phyloP scores from a whole-genome alignment of 2,888 invertebrate genomes.

The Amphipyra tragopoginis region DNA sequence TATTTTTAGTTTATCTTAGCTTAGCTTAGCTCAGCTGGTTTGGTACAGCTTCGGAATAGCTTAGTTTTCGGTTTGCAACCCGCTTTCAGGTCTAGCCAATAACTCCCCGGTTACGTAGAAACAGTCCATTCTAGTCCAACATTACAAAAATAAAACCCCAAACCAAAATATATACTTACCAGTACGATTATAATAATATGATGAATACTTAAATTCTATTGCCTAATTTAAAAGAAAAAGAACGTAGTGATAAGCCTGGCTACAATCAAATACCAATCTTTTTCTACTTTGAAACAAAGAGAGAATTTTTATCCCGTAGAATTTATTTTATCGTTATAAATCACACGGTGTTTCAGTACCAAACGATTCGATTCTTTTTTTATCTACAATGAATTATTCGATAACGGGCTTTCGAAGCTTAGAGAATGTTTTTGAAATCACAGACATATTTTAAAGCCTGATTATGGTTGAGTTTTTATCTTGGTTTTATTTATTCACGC shows the following conservation, averaged over 20 bases:
- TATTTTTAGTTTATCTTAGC: too few relatives aligned
- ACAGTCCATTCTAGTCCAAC: too few relatives aligned
- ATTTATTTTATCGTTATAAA: constrained; percentile 69
- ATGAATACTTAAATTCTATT: constrained; percentile 17
- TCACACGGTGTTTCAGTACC: constrained; percentile 61
- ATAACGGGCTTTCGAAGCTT: constrained; percentile 37
- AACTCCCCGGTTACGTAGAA: too few relatives aligned
- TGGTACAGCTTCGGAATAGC: too few relatives aligned
- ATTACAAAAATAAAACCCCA: too few relatives aligned
- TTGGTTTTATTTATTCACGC: constrained; percentile 7
- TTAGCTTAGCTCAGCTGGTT: too few relatives aligned
- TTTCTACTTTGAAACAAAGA: constrained; percentile 43
- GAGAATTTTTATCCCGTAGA: constrained; percentile 60
- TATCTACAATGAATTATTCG: constrained; percentile 55
- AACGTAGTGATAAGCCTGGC: constrained; percentile 21
- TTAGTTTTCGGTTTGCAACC: too few relatives aligned
- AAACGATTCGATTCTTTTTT: constrained; percentile 55
- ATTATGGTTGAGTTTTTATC: constrained; percentile 19
- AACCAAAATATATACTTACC: too few relatives aligned
- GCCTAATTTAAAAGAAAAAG: constrained; percentile 41
- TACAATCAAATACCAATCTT: constrained; percentile 50
- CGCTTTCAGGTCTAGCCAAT: too few relatives aligned
- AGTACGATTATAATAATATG: not conserved
- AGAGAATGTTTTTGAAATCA: constrained; percentile 31
- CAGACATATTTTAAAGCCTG: constrained; percentile 21